phyloP scores from a whole-genome alignment of 2,888 invertebrate genomes.

The Acanthosepion pharaonis region DNA sequence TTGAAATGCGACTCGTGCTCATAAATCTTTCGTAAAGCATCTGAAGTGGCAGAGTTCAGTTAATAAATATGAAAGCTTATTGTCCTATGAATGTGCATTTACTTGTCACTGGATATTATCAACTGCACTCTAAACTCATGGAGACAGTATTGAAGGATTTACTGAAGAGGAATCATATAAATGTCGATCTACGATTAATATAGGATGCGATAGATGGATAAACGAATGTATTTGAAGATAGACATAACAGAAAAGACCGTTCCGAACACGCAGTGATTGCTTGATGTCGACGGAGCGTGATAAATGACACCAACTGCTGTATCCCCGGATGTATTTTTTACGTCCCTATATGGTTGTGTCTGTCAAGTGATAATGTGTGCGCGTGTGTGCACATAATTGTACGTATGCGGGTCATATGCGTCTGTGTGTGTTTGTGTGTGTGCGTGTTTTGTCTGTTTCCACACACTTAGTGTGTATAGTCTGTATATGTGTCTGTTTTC shows the following conservation, averaged over 20 bases:
- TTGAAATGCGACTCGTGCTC: too few species aligned
- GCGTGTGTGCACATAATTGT: neutral
- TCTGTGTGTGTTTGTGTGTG: neutral
- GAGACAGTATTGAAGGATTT: neutral
- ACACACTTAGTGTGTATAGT: neutral
- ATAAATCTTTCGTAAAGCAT: too few species aligned
- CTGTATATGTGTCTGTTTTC: neutral
- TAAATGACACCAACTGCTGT: neutral
- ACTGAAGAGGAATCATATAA: neutral
- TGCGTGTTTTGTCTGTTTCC: neutral
- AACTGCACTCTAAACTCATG: neutral
- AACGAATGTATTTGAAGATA: neutral
- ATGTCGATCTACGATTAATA: neutral
- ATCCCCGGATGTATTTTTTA: neutral
- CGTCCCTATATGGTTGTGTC: neutral
- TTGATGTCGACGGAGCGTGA: neutral
- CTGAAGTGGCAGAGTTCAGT: too few species aligned
- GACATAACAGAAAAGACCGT: neutral
- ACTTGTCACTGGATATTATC: neutral
- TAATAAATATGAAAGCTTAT: too few species aligned
- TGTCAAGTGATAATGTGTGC: neutral
- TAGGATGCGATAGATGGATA: neutral
- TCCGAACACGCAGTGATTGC: neutral
- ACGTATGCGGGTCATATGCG: neutral
- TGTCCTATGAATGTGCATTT: neutral